These are phyloP conservation scores for Lepidostoma basale DNA, from an alignment of 1,140 invertebrate species.

Conservation along the genomic window DNA sequence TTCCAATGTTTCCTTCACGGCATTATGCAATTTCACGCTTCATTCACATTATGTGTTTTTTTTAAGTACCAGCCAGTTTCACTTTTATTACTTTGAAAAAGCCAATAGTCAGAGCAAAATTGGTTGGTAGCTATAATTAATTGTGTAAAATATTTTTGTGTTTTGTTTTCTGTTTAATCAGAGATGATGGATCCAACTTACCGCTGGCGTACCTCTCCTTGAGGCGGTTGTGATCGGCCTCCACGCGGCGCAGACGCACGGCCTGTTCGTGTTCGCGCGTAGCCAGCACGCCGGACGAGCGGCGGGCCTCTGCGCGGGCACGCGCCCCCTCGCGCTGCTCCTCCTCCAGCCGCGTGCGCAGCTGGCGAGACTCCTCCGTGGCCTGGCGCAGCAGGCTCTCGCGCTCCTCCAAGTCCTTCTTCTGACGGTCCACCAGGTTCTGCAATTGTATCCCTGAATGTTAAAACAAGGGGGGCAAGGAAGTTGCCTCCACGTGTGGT, in stretches of 20 bases:
- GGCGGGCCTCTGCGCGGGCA: conserved; percentile 6
- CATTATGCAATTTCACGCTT: too few relatives aligned
- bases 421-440: conserved; percentile 36
- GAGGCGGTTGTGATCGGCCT: conserved; percentile 15
- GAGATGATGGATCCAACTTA: conserved; percentile 1
- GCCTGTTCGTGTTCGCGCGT: conserved; percentile 28
- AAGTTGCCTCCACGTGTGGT: too few relatives aligned
- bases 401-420: conserved; percentile 24
- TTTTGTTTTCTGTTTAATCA: too few relatives aligned
- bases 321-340: conserved; percentile 20
- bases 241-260: conserved; percentile 15
- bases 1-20: too few relatives aligned
- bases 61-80: too few relatives aligned
- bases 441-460: too few relatives aligned
- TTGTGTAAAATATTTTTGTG: too few relatives aligned
- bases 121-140: too few relatives aligned
- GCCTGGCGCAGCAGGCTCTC: conserved; percentile 16
- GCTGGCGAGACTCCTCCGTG: conserved; percentile 21
- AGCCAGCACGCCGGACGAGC: conserved; percentile 1
- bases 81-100: too few relatives aligned
- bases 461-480: too few relatives aligned
- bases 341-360: conserved; percentile 15
- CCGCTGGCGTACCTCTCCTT: conserved; percentile 32
- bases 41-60: too few relatives aligned
- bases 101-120: too few relatives aligned